Conservation (phyloP, 2,113 vertebrate genomes). For the Oreochromis aureus region DNA sequence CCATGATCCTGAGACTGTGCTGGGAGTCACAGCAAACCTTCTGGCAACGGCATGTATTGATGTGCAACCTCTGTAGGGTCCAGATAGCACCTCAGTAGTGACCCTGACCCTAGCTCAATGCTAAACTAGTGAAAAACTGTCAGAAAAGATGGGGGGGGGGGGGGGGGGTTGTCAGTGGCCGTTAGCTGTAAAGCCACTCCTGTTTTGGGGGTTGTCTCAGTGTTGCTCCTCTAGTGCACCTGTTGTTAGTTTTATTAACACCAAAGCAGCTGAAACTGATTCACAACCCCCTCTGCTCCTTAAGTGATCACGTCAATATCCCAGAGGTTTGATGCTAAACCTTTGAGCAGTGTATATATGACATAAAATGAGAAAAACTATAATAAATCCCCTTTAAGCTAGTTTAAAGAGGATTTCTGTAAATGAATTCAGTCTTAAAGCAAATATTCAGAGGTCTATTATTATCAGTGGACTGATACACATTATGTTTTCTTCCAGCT, state of each 20-base stretch:
- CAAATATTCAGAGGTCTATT: not conserved
- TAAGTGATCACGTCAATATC: not conserved
- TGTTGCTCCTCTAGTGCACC: not conserved
- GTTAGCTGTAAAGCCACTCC: no score
- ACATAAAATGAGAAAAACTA: not conserved
- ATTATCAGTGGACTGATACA: not conserved
- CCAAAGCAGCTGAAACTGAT: not conserved
- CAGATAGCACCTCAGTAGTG: not conserved
- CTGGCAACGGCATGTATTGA: fast-evolving
- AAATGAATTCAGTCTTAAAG: not conserved
- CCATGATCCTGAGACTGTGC: not conserved
- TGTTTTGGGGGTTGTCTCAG: no score
- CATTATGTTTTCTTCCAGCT: not conserved
- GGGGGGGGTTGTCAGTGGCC: no score
- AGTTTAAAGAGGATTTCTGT: fast-evolving
- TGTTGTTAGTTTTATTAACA: not conserved
- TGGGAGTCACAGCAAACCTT: not conserved
- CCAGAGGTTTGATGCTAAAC: not conserved
- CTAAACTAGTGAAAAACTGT: no score
- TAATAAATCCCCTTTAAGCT: fast-evolving
- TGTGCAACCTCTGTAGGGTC: not conserved
- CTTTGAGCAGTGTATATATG: fast-evolving
- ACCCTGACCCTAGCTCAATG: no score
- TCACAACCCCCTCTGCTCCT: not conserved
- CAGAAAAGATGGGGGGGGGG: no score